phyloP scores from a whole-genome alignment of 2,888 invertebrate genomes.

The Megamerina dolium region DNA sequence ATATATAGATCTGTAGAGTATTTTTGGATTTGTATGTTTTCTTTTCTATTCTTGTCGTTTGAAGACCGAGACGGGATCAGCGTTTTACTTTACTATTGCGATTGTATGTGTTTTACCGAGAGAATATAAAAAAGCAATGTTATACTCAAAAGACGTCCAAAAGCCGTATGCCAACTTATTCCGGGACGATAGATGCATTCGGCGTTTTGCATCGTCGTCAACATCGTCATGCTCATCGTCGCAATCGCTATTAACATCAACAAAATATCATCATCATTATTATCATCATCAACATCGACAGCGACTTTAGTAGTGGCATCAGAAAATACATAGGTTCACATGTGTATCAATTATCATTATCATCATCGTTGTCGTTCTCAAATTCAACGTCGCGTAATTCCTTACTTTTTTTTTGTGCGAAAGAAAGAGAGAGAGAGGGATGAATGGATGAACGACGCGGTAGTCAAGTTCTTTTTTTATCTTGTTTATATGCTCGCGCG shows the following conservation, averaged over 20 bases:
- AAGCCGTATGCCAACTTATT: slow-evolving; percentile 46
- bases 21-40: slow-evolving; percentile 8
- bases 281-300: slow-evolving; percentile 7
- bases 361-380: slow-evolving; percentile 12
- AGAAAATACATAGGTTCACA: too few relatives aligned
- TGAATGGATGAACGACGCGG: too few relatives aligned
- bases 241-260: too few relatives aligned
- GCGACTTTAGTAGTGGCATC: slow-evolving; percentile 2
- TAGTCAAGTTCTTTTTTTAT: too few relatives aligned
- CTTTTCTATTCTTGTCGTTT: slow-evolving; percentile 11
- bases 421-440: too few relatives aligned
- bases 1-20: slow-evolving; percentile 1
- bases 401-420: too few relatives aligned
- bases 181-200: slow-evolving; percentile 46
- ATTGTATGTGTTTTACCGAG: slow-evolving; percentile 30
- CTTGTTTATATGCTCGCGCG: too few relatives aligned
- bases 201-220: slow-evolving; percentile 35
- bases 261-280: slow-evolving; percentile 4
- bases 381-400: too few relatives aligned
- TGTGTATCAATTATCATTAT: neutral
- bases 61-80: slow-evolving; percentile 24
- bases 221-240: slow-evolving; percentile 10
- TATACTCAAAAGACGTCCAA: slow-evolving; percentile 47
- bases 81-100: slow-evolving; percentile 16
- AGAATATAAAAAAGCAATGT: slow-evolving; percentile 47